Evolutionary conservation across 2,113 vertebrate genomes (phyloP).

Genomic region (Sminthopsis crassicaudata): DNA sequence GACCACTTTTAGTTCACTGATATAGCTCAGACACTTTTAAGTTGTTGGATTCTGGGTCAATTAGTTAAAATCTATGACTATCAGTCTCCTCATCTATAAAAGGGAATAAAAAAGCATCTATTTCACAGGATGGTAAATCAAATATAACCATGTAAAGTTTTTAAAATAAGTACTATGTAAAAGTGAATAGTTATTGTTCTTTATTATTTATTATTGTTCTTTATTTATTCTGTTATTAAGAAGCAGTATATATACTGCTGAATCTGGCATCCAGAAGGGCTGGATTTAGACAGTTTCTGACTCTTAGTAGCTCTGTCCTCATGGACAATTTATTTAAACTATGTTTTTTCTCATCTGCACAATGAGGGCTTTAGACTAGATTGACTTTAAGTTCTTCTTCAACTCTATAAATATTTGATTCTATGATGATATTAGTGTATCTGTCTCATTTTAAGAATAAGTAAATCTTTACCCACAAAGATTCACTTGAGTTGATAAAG

Average conservation of each 20-base stretch:
- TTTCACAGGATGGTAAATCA: not conserved
- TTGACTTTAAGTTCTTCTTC: not conserved
- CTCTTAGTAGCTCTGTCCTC: not conserved
- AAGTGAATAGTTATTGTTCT: not conserved
- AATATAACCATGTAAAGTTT: not conserved
- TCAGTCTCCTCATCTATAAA: not conserved
- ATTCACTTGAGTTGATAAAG: not conserved
- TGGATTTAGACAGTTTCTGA: not conserved
- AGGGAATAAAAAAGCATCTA: not conserved
- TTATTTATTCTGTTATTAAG: not conserved
- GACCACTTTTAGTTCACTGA: not conserved
- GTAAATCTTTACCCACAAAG: not conserved
- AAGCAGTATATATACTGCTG: not conserved
- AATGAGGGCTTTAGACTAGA: not conserved
- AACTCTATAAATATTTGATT: not conserved
- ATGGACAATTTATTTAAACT: not conserved
- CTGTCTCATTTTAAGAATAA: not conserved
- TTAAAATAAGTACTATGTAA: not conserved
- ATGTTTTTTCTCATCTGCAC: not conserved
- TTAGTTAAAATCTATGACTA: not conserved
- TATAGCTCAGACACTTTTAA: not conserved
- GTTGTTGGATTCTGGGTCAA: not conserved
- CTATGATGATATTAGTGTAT: not conserved
- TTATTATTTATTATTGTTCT: not conserved
- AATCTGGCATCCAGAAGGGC: not conserved